Evolutionary conservation across 2,888 invertebrate genomes (phyloP).

Genomic region (Drosophila sordidula): DNA sequence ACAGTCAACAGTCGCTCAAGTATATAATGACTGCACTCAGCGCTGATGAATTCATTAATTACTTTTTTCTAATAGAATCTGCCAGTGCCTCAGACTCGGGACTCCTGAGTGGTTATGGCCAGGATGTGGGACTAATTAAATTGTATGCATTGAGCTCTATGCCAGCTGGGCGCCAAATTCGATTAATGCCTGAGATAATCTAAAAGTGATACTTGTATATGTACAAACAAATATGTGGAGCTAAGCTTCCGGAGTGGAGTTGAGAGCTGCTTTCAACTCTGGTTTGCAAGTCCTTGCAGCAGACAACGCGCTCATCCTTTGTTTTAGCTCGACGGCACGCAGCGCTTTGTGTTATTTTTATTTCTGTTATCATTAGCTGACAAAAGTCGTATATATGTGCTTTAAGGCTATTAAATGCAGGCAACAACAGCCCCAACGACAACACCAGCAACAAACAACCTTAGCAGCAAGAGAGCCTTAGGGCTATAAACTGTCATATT

Average conservation of each 20-base stretch:
- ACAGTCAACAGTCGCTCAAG: slow-evolving; percentile 32
- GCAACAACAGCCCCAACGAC: slow-evolving; percentile 10
- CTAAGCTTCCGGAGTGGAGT: slow-evolving; percentile 6
- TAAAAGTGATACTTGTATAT: slow-evolving; percentile 29
- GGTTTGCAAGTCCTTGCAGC: neutral
- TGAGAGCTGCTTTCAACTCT: slow-evolving; percentile 6
- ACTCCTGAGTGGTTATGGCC: slow-evolving; percentile 16
- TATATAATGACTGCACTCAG: slow-evolving; percentile 72
- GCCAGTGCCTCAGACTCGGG: slow-evolving; percentile 6
- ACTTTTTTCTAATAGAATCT: slow-evolving; percentile 55
- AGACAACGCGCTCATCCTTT: slow-evolving; percentile 3
- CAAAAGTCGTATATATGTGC: slow-evolving; percentile 6
- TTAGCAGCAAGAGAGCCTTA: slow-evolving; percentile 35
- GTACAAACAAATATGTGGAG: neutral
- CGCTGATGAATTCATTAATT: slow-evolving; percentile 77
- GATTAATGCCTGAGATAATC: slow-evolving; percentile 58
- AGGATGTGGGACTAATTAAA: slow-evolving; percentile 64
- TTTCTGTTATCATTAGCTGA: slow-evolving; percentile 30
- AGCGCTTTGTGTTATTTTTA: slow-evolving; percentile 19
- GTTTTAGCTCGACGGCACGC: slow-evolving; percentile 5
- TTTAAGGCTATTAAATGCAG: slow-evolving; percentile 43
- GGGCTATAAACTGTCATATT: slow-evolving; percentile 41
- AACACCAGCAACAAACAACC: slow-evolving; percentile 26
- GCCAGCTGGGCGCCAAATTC: slow-evolving; percentile 39
- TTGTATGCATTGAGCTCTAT: slow-evolving; percentile 45